phyloP scores from a whole-genome alignment of 2,888 invertebrate genomes.

The Nemotelus nigrinus region DNA sequence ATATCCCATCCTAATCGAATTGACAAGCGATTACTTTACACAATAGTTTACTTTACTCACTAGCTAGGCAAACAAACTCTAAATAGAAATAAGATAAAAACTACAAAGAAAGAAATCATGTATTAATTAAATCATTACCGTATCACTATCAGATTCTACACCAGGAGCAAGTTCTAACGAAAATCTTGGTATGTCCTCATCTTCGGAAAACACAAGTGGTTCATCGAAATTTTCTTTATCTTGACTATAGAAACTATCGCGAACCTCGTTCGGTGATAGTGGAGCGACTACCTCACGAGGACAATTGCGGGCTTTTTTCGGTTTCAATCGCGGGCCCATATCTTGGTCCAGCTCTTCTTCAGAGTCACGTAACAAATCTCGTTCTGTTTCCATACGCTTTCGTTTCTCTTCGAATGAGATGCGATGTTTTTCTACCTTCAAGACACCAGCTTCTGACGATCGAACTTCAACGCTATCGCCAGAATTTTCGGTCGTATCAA shows the following conservation, averaged over 20 bases:
- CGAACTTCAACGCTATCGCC: slow-evolving; percentile 53
- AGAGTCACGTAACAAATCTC: slow-evolving; percentile 62
- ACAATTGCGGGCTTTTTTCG: slow-evolving; percentile 42
- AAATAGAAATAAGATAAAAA: slow-evolving; percentile 11
- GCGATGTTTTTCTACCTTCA: slow-evolving; percentile 62
- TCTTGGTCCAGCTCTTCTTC: slow-evolving; percentile 57
- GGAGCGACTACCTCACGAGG: background rate
- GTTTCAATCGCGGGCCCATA: slow-evolving; percentile 43
- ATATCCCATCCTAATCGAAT: too few relatives aligned
- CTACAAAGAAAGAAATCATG: background rate
- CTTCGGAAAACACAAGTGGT: slow-evolving; percentile 70
- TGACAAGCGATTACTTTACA: too few relatives aligned
- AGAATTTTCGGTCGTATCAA: slow-evolving; percentile 47
- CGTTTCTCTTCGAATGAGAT: slow-evolving; percentile 65
- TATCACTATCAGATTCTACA: slow-evolving; percentile 64
- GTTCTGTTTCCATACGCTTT: slow-evolving; percentile 62
- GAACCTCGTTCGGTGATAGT: slow-evolving; percentile 58
- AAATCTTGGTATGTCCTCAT: slow-evolving; percentile 67
- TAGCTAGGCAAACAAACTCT: too few relatives aligned
- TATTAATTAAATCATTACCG: slow-evolving; percentile 58
- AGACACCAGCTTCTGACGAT: slow-evolving; percentile 52
- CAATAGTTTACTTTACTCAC: too few relatives aligned
- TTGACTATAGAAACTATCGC: slow-evolving; percentile 71
- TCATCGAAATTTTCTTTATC: slow-evolving; percentile 71
- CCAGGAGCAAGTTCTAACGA: slow-evolving; percentile 65